phyloP scores from a whole-genome alignment of 2,113 vertebrate species.

The Chaetodon trifascialis region DNA sequence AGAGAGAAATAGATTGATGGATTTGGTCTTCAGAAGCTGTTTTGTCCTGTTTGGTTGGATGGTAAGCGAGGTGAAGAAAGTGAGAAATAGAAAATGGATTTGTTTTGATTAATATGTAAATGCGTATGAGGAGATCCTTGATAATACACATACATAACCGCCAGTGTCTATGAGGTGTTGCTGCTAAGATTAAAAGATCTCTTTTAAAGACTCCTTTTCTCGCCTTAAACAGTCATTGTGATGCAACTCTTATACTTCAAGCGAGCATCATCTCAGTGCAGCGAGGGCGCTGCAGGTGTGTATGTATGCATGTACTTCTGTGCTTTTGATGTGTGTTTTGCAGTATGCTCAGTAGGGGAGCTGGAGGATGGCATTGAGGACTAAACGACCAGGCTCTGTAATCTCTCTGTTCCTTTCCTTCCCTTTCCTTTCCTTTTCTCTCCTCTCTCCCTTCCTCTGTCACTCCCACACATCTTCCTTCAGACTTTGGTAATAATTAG shows the following conservation, averaged over 20 bases:
- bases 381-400: slow-evolving; percentile 62
- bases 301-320: slow-evolving; percentile 24
- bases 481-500: slow-evolving; percentile 72
- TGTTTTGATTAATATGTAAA: slow-evolving; percentile 24
- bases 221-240: slow-evolving; percentile 59
- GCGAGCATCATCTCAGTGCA: slow-evolving; percentile 48
- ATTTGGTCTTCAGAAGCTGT: not conserved
- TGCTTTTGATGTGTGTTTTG: slow-evolving; percentile 70
- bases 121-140: slow-evolving; percentile 2
- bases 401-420: slow-evolving; percentile 55
- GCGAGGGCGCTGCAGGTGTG: slow-evolving; percentile 44
- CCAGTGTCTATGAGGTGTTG: slow-evolving; percentile 39
- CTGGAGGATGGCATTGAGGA: slow-evolving; percentile 46
- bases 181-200: slow-evolving; percentile 27
- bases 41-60: not conserved
- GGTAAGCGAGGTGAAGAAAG: not conserved
- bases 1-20: not conserved
- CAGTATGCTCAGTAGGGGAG: slow-evolving; percentile 52
- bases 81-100: slow-evolving; percentile 20
- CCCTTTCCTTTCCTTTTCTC: not conserved
- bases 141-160: slow-evolving; percentile 24
- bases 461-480: slow-evolving; percentile 59
- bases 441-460: slow-evolving; percentile 33
- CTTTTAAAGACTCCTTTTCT: slow-evolving; percentile 54
- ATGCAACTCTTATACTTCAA: slow-evolving; percentile 54